Percentiles rank a stretch among this genome's conserved stretches.
Evolutionary conservation across 2,113 vertebrate species (phyloP).

Genomic region (Camelus bactrianus): DNA sequence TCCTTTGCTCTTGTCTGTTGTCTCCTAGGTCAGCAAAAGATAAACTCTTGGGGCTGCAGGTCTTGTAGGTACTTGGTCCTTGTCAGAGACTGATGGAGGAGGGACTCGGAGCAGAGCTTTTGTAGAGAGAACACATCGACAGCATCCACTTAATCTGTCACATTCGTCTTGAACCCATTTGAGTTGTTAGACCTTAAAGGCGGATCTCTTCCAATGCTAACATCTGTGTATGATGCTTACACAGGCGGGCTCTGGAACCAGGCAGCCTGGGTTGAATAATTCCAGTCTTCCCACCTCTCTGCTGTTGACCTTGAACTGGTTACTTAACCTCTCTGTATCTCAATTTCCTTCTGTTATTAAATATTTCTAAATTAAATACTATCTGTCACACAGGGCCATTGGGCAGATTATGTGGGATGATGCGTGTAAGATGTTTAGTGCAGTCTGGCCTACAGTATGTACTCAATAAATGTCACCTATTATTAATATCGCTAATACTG

Average conservation of each 20-base stretch:
- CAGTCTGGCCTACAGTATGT: not conserved
- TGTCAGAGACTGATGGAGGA: not conserved
- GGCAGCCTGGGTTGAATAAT: not conserved
- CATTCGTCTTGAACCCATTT: not conserved
- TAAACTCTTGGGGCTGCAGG: not conserved
- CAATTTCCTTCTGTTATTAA: constrained; percentile 5
- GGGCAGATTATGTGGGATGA: not conserved
- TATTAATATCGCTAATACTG: constrained; percentile 1
- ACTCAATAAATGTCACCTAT: constrained; percentile 47
- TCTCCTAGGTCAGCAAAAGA: not conserved
- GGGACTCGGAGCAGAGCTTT: not conserved
- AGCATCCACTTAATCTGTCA: not conserved
- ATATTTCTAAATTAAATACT: not conserved
- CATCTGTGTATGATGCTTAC: not conserved
- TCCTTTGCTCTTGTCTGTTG: not conserved
- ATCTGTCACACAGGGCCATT: not conserved
- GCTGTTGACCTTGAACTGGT: not conserved
- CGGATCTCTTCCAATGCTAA: not conserved
- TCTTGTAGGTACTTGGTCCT: not conserved
- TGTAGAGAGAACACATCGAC: not conserved
- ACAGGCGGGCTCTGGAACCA: not conserved
- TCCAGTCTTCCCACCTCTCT: not conserved
- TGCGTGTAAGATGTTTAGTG: not conserved
- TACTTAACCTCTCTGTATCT: not conserved
- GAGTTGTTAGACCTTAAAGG: not conserved